These are phyloP conservation scores for Syrphus vitripennis DNA, from an alignment of 2,888 invertebrate species.

Conservation along the genomic window DNA sequence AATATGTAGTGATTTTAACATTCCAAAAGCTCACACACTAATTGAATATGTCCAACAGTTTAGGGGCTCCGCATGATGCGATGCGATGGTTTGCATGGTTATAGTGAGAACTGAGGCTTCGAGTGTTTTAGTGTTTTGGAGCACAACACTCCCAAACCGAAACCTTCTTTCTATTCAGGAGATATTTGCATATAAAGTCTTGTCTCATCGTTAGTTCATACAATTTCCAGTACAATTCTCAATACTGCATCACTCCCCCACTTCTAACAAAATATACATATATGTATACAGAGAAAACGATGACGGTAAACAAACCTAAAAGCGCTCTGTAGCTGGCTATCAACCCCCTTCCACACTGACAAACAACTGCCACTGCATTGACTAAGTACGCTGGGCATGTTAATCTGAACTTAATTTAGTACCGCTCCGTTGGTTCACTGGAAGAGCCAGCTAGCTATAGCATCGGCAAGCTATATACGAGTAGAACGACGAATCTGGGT, in stretches of 20 bases:
- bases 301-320: constrained; percentile 21
- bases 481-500: not conserved
- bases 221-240: not conserved
- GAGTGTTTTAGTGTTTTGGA: not conserved
- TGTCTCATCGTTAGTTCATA: constrained; percentile 29
- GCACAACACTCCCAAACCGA: not conserved
- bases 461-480: constrained; percentile 1
- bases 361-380: constrained; percentile 16
- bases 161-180: not conserved
- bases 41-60: constrained; percentile 49
- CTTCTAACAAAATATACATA: not conserved
- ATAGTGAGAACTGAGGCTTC: not conserved
- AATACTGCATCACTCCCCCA: constrained; percentile 20
- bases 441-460: constrained; percentile 33
- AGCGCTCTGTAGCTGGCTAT: not conserved
- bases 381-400: constrained; percentile 61
- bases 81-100: not conserved
- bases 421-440: constrained; percentile 47
- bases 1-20: constrained; percentile 7
- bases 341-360: constrained; percentile 17
- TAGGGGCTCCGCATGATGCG: constrained; percentile 15
- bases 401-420: constrained; percentile 69
- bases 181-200: constrained; percentile 28
- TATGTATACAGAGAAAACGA: not conserved
- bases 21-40: constrained; percentile 29